These are phyloP conservation scores for Patella pellucida DNA, from an alignment of 2,888 invertebrate species.

Conservation along the genomic window DNA sequence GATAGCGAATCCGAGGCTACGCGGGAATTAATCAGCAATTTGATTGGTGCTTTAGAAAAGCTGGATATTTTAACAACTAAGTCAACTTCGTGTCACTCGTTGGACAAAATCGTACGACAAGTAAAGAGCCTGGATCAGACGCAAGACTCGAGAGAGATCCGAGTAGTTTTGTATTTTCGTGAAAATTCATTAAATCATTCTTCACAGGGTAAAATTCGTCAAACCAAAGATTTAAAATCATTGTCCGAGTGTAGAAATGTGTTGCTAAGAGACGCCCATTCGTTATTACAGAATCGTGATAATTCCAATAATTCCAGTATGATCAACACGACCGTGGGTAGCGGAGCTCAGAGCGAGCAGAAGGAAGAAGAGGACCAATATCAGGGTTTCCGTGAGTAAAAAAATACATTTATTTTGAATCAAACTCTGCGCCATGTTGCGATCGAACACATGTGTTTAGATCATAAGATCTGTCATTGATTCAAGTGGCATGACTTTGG, in stretches of 20 bases:
- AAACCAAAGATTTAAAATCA: neutral
- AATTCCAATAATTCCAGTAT: neutral
- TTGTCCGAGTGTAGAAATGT: neutral
- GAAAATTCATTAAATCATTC: neutral
- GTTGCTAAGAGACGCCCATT: neutral
- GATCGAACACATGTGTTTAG: too few species aligned
- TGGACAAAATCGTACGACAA: neutral
- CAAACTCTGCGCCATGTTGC: too few species aligned
- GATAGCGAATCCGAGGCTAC: neutral
- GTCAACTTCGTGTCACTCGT: neutral
- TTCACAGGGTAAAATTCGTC: neutral
- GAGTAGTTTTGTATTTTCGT: neutral
- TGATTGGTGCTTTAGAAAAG: conserved; percentile 37
- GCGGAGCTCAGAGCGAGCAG: too few species aligned
- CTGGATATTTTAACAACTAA: conserved; percentile 28
- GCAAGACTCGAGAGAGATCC: neutral
- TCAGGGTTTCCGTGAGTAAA: too few species aligned
- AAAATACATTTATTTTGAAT: too few species aligned
- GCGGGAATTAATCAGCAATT: conserved; percentile 6
- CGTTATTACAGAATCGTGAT: neutral
- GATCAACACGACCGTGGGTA: too few species aligned
- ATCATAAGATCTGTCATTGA: too few species aligned
- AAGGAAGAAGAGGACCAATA: too few species aligned
- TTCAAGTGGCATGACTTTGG: too few species aligned
- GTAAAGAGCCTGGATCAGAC: neutral